Evolutionary conservation across 2,888 invertebrate species (phyloP).

Genomic region (Tipula unca): DNA sequence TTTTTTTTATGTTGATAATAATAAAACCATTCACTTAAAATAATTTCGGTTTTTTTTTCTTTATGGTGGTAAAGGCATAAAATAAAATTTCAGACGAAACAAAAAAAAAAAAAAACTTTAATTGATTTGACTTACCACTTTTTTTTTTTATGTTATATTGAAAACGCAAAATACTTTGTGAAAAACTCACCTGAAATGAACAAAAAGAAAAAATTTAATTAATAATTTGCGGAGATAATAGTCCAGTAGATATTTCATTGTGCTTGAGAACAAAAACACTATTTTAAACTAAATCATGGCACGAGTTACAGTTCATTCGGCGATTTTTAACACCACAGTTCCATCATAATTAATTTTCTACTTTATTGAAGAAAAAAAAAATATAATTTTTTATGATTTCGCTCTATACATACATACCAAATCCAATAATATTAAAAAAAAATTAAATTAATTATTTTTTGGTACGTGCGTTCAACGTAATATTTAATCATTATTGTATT

Average conservation of each 20-base stretch:
- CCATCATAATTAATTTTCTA: background rate
- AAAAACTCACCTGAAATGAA: background rate
- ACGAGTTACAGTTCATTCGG: background rate
- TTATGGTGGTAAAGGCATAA: background rate
- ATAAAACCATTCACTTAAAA: conserved; percentile 14
- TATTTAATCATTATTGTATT: background rate
- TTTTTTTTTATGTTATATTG: background rate
- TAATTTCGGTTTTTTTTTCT: conserved; percentile 8
- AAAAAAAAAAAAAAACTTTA: background rate
- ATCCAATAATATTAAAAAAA: background rate
- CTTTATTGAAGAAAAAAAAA: background rate
- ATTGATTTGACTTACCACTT: background rate
- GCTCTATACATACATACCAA: background rate
- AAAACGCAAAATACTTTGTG: background rate
- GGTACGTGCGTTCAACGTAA: background rate
- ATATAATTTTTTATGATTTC: background rate
- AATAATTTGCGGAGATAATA: background rate
- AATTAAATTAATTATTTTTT: background rate
- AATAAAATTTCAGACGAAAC: background rate
- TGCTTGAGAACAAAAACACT: background rate
- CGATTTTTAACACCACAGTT: background rate
- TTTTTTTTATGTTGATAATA: conserved; percentile 1
- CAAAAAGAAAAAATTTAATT: background rate
- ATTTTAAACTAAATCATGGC: background rate
- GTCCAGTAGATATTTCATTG: background rate